Conservation (phyloP, 2,113 vertebrate species). For the Ceuthmochares aereus region DNA sequence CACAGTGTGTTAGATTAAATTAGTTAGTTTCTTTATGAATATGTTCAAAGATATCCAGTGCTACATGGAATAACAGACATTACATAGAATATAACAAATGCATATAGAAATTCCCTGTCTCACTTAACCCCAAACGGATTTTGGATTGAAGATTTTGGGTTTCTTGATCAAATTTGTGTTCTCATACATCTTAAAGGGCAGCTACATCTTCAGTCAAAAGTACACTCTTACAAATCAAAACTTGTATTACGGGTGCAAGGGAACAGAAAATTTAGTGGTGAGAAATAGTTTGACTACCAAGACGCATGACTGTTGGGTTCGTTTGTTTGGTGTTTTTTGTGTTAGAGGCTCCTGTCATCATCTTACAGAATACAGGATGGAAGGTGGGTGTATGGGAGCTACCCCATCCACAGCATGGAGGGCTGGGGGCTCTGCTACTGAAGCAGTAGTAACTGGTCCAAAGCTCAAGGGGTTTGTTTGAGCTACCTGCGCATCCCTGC, state of each 20-base stretch:
- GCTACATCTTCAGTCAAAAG: background rate
- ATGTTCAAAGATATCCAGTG: background rate
- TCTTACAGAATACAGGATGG: background rate
- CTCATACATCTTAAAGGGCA: background rate
- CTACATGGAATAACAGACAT: background rate
- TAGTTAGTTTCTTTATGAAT: background rate
- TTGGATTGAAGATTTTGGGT: background rate
- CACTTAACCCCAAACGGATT: background rate
- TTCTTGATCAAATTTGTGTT: background rate
- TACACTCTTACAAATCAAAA: background rate
- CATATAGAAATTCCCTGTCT: background rate
- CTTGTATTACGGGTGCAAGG: background rate
- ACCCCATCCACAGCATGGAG: background rate
- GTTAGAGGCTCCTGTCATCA: background rate
- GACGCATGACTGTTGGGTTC: too few relatives aligned
- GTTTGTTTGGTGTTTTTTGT: background rate
- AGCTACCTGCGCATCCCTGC: rapidly evolving
- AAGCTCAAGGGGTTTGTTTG: rapidly evolving
- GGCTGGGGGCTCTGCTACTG: background rate
- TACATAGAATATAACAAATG: background rate
- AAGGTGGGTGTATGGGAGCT: background rate
- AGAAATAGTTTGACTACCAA: background rate
- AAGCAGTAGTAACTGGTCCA: background rate
- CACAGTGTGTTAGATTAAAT: background rate
- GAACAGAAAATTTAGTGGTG: background rate